Conservation (phyloP, 2,113 vertebrate species). For the Gallinago paraguaiae region DNA sequence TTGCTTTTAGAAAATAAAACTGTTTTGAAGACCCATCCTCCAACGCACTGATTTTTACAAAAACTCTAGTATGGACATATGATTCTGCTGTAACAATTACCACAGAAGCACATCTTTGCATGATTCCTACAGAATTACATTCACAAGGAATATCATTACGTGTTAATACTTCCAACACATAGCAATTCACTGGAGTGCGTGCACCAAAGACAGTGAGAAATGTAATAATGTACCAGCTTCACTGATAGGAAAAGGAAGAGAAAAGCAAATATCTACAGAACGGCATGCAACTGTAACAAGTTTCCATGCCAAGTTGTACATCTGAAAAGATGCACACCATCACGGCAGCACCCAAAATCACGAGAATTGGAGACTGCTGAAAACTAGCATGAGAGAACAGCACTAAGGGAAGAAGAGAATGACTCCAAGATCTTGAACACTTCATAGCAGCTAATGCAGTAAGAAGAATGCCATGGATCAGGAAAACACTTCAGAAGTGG, state of each 20-base stretch:
- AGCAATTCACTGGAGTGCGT: neutral
- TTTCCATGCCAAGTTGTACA: neutral
- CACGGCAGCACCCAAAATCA: neutral
- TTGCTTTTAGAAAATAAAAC: neutral
- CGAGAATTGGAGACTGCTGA: neutral
- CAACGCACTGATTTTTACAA: neutral
- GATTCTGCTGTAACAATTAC: neutral
- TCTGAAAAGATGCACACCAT: neutral
- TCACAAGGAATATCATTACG: neutral
- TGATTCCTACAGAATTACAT: neutral
- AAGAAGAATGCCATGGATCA: neutral
- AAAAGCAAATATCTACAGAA: neutral
- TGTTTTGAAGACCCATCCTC: neutral
- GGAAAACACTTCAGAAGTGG: neutral
- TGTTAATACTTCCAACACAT: neutral
- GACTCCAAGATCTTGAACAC: neutral
- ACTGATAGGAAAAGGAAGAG: neutral
- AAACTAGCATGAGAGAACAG: neutral
- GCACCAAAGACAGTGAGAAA: neutral
- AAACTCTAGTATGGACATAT: neutral
- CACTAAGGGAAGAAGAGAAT: rapidly evolving
- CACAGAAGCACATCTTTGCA: neutral
- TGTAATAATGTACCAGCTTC: neutral
- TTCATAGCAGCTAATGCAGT: neutral
- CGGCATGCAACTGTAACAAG: neutral